These are phyloP conservation scores for Dicaeum eximium DNA, from an alignment of 2,113 vertebrate species.

Conservation along the genomic window DNA sequence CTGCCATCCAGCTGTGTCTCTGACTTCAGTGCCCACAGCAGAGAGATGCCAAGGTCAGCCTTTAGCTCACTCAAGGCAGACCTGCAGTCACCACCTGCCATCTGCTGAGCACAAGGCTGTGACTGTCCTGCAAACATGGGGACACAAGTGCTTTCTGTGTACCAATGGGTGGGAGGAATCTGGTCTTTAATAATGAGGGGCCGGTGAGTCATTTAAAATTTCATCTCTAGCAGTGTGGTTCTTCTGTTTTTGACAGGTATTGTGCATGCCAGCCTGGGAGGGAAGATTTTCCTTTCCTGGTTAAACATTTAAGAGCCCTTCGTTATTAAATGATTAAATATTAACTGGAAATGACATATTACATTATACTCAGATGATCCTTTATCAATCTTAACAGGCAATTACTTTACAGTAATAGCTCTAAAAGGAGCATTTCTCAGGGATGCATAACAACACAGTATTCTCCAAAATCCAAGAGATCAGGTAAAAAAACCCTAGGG, in stretches of 20 bases:
- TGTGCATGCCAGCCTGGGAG: not conserved
- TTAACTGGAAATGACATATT: not conserved
- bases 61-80: not conserved
- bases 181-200: not conserved
- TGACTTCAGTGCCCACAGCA: not conserved
- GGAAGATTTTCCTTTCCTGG: not conserved
- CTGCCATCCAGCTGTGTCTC: not conserved
- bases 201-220: not conserved
- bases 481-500: not conserved
- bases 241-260: not conserved
- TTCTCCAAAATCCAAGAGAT: not conserved
- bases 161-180: not conserved
- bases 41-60: not conserved
- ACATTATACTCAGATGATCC: not conserved
- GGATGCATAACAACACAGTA: not conserved
- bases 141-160: not conserved
- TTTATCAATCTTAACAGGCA: not conserved
- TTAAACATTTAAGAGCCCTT: conserved; percentile 15
- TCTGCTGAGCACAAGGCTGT: not conserved
- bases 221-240: not conserved
- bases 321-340: not conserved
- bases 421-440: not conserved
- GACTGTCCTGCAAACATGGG: not conserved
- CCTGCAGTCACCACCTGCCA: not conserved
- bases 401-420: not conserved